Base-by-base conservation (phyloP, 2,888 invertebrate genomes). In the Noctua janthe region DNA sequence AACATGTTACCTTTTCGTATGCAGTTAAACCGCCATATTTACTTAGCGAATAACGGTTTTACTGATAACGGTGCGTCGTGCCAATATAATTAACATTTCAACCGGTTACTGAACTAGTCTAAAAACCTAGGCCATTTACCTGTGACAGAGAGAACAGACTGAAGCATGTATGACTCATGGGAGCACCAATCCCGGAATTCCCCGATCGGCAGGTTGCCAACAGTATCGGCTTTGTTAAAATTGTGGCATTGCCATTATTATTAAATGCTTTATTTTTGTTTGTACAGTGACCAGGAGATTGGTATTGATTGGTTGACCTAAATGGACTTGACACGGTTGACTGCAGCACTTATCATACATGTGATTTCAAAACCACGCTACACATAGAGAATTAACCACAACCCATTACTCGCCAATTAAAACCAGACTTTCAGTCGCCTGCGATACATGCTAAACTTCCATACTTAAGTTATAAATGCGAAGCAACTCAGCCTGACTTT, bases 231-330 rank as follows among this genome's bases (percentile, higher is more conserved):
- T 77, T 82, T 88, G 85, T 85, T 88, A 72, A 75, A 83, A 80
- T 79, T 86, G 64, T 80, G 78, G 47, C 69, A 59, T 77, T 76
- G 79, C 83, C 80, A 85, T 82, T 59, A 76, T 79, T 75, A 59
- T 76, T 70, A 51, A 47, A 74, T 10, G 49, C 17, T 66, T 77
- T 73, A 64, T 43, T 69, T 74, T 54, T 56, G 20, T 80, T 76
- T 72, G 62, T 73, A 69, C 39, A 56, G 54, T 62, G 67, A 62
- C 76, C 10, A 47, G 13, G n/a, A 62, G 64, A 72, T 64, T 77
- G 51, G 43, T 89, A 90, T 89, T 82, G 88, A 90, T 91, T 88
- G 73, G 79, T 85, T 90, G 91, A 90, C 90, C 91, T 80, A 87
- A 83, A 84, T 88, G 73, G 64, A 77, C 67, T 51, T 78, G 83